Evolutionary conservation across 64 coral and sea anemone species (phyloP), one percentile per base, ranked within the genome.

Genomic region (Orbicella faveolata): DNA sequence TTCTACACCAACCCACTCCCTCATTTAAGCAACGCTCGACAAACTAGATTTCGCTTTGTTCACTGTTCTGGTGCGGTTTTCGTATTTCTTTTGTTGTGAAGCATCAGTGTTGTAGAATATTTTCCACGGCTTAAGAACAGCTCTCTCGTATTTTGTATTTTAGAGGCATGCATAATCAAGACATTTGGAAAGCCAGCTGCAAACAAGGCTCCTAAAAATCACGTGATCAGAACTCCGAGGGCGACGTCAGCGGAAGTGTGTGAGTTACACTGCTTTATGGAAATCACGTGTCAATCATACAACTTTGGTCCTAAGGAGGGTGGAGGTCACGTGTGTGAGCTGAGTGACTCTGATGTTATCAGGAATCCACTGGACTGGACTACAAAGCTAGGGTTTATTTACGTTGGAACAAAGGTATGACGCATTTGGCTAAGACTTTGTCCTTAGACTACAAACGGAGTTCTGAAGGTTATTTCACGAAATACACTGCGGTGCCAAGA

Each of bases 321-420:
- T 34, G 77, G 77, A 10, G n/a, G 11, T 23, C 20, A 79, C 26
- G 77, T 79, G 39, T 79, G 77, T 44, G 77, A 79, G 52, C 77
- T 79, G n/a, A 79, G 52, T 15, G 77, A 79, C 37, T 79, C 77
- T 1, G 77, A 79, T 30, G 48, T 21, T 59, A 34, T 54, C 20
- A 79, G 77, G 61, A 23, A 79, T 57, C 44, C 48, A 9, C 48
- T 79, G 51, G 52, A 79, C 2, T 79, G 48, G 44, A 79, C 55
- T 79, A 54, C 52, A 55, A 79, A 61, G 33, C 77, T 30, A 16
- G 77, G 77, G n/a, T 79, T 79, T 79, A 12, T 79, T 54, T 79
- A 79, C 52, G 48, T 23, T 14, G 77, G 19, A 30, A 57, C 44
- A 23, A n/a, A 54, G 77, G 77, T 79, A 33, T 15, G n/a, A 59